Evolutionary conservation across 2,888 invertebrate species (phyloP), one percentile per base, ranked within the genome.

Genomic region (Drosophila acutilabella): DNA sequence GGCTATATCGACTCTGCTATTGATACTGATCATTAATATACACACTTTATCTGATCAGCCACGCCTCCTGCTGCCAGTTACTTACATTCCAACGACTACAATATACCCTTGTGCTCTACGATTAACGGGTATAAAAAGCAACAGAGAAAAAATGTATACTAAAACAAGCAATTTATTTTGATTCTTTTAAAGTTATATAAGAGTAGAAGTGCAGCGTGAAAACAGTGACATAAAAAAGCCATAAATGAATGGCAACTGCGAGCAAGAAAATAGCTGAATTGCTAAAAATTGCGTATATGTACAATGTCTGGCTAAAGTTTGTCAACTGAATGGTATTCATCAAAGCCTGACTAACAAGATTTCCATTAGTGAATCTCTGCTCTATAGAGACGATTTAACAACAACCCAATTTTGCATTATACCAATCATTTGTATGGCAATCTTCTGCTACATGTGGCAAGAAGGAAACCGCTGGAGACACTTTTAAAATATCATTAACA

Each of bases 401-500:
- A 0, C 54, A 30, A 2, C 16, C 30, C 47, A 16, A 4, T 11
- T 40, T 11, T 13, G 42, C 38, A 8, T 1, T 16, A 16, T 14
- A 8, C 51, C 30, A 59, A 51, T 23, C 59, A 66, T 64, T 58
- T 48, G 61, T 41, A 45, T 36, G 18, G 44, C 52, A 60, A 56
- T 50, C 57, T 18, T 38, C 61, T 2, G 13, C 36, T 13, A 36
- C 36, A 68, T 58, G 59, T 58, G 54, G 30, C 2, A n/a, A n/a
- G n/a, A n/a, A n/a, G n/a, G 64, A 62, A 61, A 51, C 41, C 85
- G 64, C 54, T 50, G 83, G 83, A 82, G 77, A 81, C 86, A 88
- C 82, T 82, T 79, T 82, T 76, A 82, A 82, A 88, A 88, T 88
- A 79, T 88, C 82, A 82, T 82, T 82, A 82, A 85, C 88, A 79